Evolutionary conservation across 2,797 vertebrate genomes (phyloP).

Genomic region (Tokudaia tokunoshimensis): DNA sequence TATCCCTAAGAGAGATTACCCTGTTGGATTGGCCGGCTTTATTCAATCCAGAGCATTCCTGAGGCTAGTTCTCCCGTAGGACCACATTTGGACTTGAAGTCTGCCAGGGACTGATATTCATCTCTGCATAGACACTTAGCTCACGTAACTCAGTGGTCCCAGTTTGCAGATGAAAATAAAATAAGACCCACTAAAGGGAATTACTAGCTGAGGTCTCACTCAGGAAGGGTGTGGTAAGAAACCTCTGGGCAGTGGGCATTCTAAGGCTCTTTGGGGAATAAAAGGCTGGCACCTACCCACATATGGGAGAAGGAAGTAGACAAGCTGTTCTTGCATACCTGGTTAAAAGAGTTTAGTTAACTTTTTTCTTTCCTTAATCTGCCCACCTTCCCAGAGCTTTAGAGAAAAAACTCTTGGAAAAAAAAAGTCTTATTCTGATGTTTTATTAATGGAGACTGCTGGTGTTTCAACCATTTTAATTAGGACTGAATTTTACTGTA

Average conservation of each 20-base stretch:
- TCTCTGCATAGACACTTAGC: not conserved
- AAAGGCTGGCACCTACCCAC: not conserved
- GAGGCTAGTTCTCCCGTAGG: not conserved
- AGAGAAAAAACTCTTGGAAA: conserved; percentile 51
- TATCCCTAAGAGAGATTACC: not conserved
- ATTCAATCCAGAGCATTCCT: not conserved
- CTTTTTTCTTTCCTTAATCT: conserved; percentile 45
- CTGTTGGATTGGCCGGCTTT: not conserved
- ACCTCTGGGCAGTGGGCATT: not conserved
- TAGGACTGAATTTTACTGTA: conserved; percentile 74
- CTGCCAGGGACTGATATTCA: no score
- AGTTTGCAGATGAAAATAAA: not conserved
- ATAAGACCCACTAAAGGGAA: not conserved
- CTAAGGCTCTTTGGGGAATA: not conserved
- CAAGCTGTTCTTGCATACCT: not conserved
- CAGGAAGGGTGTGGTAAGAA: not conserved
- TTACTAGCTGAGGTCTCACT: not conserved
- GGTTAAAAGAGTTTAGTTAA: conserved; percentile 27
- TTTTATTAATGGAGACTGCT: conserved; percentile 77
- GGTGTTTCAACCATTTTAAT: conserved; percentile 78
- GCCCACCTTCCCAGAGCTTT: conserved; percentile 19
- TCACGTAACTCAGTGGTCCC: not conserved
- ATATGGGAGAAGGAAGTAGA: not conserved
- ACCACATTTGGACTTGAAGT: not conserved
- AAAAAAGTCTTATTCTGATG: conserved; percentile 73